Base-by-base conservation (phyloP, 1,140 invertebrate species). In the Steinernema khuongi region DNA sequence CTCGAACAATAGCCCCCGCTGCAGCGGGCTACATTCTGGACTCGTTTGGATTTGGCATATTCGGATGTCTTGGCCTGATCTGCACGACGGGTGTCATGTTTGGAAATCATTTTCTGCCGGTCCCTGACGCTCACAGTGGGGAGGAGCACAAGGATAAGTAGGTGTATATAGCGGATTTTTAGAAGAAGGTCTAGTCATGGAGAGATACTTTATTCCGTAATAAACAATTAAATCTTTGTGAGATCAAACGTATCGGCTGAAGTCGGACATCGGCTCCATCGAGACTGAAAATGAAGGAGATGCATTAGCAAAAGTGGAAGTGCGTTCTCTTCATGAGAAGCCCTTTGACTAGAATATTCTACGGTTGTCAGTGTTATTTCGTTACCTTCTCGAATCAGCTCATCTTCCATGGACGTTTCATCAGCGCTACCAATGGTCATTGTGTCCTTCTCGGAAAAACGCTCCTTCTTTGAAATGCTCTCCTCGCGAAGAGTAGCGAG, bases 1-100 rank as follows among this genome's bases (percentile, higher is more conserved):
- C 74, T 18, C 19, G 76, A 29, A 77, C 76, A 0, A 31, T 77
- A 29, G 76, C 75, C 31, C 76, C 76, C 2, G 76, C 74, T n/a
- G 41, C 75, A 18, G 76, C 73, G 29, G 76, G 76, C 30, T 60
- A 17, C 36, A 68, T 74, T n/a, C 68, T 77, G 1, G 74, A 74
- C 31, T 29, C 73, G 17, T 74, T 70, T 68, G 75, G 75, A 19
- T 74, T 60, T 22, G 19, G 50, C 4, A 22, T 60, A 22, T 60
- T 60, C 26, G 50, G 50, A 14, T 60, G 50, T 22, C 14, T 60
- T 11, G 50, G 50, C 14, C 22, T 60, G 22, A 22, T 60, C 4
- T 60, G 50, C 22, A 60, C 50, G 22, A 26, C 50, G 50, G 50
- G 50, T 60, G 50, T 60, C 26, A 60, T 60, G 50, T 22, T 60